Base-by-base conservation (phyloP, 2,888 invertebrate genomes). In the Unio delphinus region DNA sequence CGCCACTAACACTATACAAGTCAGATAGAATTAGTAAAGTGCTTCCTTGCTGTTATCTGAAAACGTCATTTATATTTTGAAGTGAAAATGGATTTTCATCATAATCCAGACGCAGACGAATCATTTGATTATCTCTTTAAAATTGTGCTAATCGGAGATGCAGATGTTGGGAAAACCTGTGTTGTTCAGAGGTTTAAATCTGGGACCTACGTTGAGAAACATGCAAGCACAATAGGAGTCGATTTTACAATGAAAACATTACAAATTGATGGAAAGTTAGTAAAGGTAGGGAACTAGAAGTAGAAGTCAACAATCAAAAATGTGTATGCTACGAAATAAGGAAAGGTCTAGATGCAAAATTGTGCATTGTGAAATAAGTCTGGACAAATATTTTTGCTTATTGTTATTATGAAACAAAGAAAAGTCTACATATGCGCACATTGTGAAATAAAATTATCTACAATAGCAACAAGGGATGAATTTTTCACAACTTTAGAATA, bases 171-270 rank as follows among this genome's bases (percentile, higher is more conserved):
- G 54, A 97, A 97, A 92, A 97, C 97, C 75, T 97, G 95, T 87
- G 95, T 98, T 80, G 97, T 98, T 72, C 97, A 98, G 91, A 93
- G 98, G 82, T 95, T 98, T 91, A 96, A 96, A 90, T 96, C 96
- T 74, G 98, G 98, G 73, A 96, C 96, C 83, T 98, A 96, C 89
- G 94, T 97, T 80, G 98, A 98, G 78, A 85, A 87, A 76, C 97
- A 98, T 91, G 97, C 97, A 72, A 97, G 96, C 89, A 98, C 98
- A 64, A 98, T 98, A 88, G 98, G 98, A 77, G 98, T 98, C 69
- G 98, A 98, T 91, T 98, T 98, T 92, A 97, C 97, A 74, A 98
- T 98, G 97, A 98, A 98, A 93, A 98, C 97, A 67, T 93, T 98
- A 59, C 92, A 95, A 80, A 94, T 98, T 64, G 97, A 98, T 90